Evolutionary conservation across 30 jellyfish, hydroid and myxozoan species (phyloP).

Genomic region (Calvadosia cruxmelitensis): DNA sequence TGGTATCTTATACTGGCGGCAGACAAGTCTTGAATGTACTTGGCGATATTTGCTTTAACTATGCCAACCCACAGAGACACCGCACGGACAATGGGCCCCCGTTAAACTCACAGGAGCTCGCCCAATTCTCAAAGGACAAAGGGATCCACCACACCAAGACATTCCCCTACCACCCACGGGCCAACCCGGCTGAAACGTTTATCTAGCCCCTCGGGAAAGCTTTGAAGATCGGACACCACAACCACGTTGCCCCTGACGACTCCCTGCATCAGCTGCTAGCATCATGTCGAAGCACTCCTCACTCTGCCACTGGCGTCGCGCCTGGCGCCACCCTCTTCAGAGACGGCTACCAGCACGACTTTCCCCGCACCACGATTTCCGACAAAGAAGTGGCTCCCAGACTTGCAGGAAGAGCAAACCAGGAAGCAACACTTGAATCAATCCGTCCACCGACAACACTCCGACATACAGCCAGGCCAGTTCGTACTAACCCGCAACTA

Average conservation of each 20-base stretch:
- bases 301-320: conserved; percentile 34
- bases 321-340: conserved; percentile 28
- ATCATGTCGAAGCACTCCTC: conserved; percentile 33
- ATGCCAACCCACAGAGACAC: conserved; percentile 23
- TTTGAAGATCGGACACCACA: conserved; percentile 9
- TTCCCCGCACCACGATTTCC: too few relatives aligned
- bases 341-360: too few relatives aligned
- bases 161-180: conserved; percentile 1
- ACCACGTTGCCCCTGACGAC: too few relatives aligned
- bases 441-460: too few relatives aligned
- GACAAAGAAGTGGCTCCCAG: too few relatives aligned
- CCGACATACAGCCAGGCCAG: too few relatives aligned
- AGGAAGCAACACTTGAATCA: too few relatives aligned
- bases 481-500: too few relatives aligned
- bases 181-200: conserved; percentile 3
- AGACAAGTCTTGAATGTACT: conserved; percentile 10
- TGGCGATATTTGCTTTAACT: conserved; percentile 12
- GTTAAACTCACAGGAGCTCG: background rate
- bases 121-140: background rate
- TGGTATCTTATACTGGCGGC: background rate
- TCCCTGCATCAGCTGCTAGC: conserved; percentile 8
- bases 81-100: conserved; percentile 6
- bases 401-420: too few relatives aligned
- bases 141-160: background rate
- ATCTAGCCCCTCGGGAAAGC: conserved; percentile 13